Conservation (phyloP, 2,113 vertebrate genomes). For the Oxyura jamaicensis region DNA sequence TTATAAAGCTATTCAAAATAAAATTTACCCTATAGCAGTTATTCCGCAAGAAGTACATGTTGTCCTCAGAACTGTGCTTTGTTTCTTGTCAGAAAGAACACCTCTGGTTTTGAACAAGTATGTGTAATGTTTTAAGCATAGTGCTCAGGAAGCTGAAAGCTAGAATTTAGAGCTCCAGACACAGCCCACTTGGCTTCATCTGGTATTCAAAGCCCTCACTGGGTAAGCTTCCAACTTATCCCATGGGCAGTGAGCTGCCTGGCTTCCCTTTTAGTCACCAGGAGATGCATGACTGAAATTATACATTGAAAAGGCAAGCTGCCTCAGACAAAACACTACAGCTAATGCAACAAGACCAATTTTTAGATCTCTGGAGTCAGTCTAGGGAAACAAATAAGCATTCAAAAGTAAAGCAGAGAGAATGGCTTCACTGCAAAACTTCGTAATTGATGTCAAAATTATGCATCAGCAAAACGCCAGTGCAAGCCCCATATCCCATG, state of each 20-base stretch:
- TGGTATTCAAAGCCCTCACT: background rate
- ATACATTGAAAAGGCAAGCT: background rate
- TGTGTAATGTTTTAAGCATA: background rate
- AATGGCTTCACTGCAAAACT: accelerated
- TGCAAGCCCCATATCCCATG: background rate
- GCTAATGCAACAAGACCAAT: background rate
- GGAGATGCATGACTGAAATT: background rate
- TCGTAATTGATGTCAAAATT: background rate
- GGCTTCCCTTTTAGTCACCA: background rate
- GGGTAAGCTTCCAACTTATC: background rate
- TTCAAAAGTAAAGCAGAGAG: background rate
- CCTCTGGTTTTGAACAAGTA: background rate
- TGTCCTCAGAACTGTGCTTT: background rate
- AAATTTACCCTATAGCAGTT: background rate
- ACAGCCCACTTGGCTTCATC: background rate
- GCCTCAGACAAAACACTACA: background rate
- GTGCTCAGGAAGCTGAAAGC: background rate
- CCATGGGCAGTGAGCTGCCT: accelerated
- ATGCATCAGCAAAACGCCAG: background rate
- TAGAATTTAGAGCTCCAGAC: background rate
- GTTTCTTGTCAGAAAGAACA: background rate
- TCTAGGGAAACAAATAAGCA: background rate
- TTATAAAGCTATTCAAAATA: background rate
- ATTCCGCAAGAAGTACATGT: background rate
- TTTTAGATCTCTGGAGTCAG: background rate